Evolutionary conservation across 2,888 invertebrate species (phyloP), one percentile per base, ranked within the genome.

Genomic region (Noctua pronuba): DNA sequence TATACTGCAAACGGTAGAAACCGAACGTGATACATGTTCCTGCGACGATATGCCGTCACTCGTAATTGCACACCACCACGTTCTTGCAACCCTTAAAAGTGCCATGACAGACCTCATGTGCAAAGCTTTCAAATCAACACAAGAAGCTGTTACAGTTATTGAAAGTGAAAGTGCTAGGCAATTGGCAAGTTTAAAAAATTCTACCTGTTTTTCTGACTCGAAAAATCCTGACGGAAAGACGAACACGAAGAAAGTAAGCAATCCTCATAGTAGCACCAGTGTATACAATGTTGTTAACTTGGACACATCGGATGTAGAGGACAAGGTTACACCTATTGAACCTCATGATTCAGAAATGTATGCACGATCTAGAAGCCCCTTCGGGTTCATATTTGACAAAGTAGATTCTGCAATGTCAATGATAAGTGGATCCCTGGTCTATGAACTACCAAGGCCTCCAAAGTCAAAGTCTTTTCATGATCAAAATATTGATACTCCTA

Each of bases 61-160:
- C 8, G 10, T 18, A 41, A 18, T 28, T 41, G 16, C n/a, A 24
- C 16, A 41, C n/a, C n/a, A 65, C 2, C 41, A 91, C 85, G 89
- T 93, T 0, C 79, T 94, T 62, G 77, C 87, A 8, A 91, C 90
- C 0, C 88, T 94, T 11, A 92, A 91, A 88, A 77, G 82, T 46
- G 92, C 93, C 6, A 90, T 94, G 80, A 90, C 92, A 88, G 92
- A 92, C 76, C 89, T 94, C 35, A 84, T 93, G 7, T 90, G 88
- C 6, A 93, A 91, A 82, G 89, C 92, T 5, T 92, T 90, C 74
- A 86, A 87, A 16, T 89, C 88, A 66, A 92, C 94, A 1, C 92
- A 92, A 83, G 92, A 94, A 24, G 91, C 92, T 24, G 90, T 93
- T 2, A 87, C 89, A 5, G 67, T 90, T 13, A 87, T 94, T 71